Evolutionary conservation across 2,888 invertebrate genomes (phyloP).

Genomic region (Andricus curvator): DNA sequence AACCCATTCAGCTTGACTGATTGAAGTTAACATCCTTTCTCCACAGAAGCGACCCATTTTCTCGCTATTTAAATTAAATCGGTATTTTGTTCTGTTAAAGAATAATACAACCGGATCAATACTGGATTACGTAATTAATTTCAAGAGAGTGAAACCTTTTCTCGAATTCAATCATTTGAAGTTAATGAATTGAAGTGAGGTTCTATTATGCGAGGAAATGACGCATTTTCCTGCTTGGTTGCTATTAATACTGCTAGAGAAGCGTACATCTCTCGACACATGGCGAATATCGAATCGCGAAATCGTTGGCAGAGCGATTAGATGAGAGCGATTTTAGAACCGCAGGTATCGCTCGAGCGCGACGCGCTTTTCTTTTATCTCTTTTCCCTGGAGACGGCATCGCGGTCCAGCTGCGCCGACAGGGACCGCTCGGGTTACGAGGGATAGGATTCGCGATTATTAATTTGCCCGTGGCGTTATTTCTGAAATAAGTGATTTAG

Average conservation of each 20-base stretch:
- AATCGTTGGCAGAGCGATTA: constrained; percentile 60
- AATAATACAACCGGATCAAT: not conserved
- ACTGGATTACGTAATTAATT: not conserved
- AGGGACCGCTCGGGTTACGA: constrained; percentile 51
- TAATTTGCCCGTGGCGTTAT: constrained; percentile 72
- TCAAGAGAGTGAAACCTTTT: not conserved
- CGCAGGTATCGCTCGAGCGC: constrained; percentile 44
- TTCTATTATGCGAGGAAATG: not conserved
- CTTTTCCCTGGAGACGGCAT: constrained; percentile 33
- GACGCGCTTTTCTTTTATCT: constrained; percentile 21
- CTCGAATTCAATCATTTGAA: not conserved
- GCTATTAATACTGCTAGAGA: constrained; percentile 54
- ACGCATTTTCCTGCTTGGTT: not conserved
- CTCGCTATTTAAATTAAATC: not conserved
- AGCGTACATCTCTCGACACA: constrained; percentile 54
- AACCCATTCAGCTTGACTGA: not conserved
- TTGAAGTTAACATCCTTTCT: no score
- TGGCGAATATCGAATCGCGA: constrained; percentile 61
- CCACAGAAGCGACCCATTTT: no score
- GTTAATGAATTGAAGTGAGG: not conserved
- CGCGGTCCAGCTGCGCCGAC: constrained; percentile 47
- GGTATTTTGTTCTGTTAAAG: not conserved
- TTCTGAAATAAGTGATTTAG: constrained; percentile 76
- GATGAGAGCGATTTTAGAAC: constrained; percentile 59
- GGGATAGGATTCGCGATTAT: constrained; percentile 65